Conservation (phyloP, 2,797 vertebrate species). For the Uromys caudimaculatus region DNA sequence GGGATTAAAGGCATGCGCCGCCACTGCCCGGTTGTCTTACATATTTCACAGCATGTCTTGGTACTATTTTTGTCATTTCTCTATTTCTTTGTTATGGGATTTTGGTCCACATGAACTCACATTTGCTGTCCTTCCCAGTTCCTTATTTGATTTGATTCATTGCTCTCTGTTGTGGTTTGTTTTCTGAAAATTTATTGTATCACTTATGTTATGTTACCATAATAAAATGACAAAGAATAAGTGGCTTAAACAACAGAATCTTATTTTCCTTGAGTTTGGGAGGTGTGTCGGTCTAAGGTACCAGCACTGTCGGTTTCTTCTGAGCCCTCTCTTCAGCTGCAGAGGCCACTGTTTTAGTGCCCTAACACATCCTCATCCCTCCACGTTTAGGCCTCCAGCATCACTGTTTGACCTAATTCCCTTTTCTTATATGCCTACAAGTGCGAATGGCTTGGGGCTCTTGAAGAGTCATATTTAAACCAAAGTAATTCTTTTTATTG, state of each 20-base stretch:
- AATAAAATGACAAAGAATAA: background rate
- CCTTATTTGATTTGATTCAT: background rate
- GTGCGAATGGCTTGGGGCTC: background rate
- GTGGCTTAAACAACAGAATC: background rate
- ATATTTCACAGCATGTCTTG: conserved; percentile 1
- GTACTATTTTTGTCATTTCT: background rate
- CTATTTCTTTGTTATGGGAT: conserved; percentile 18
- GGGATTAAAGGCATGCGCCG: too few relatives aligned
- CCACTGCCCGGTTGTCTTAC: too few relatives aligned
- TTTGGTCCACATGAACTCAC: background rate
- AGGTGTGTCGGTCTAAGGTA: background rate
- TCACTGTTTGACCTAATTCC: background rate
- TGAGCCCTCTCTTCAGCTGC: background rate
- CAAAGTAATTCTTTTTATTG: background rate
- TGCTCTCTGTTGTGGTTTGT: background rate
- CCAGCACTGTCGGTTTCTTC: background rate
- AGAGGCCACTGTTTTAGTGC: background rate
- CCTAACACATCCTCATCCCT: background rate
- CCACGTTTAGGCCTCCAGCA: background rate
- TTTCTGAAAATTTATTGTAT: background rate
- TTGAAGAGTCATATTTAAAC: background rate
- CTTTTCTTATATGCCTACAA: background rate
- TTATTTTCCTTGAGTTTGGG: background rate
- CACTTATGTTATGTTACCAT: background rate
- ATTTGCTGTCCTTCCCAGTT: background rate